Conservation (phyloP, 2,797 vertebrate genomes). For the Sebastes nivosus region DNA sequence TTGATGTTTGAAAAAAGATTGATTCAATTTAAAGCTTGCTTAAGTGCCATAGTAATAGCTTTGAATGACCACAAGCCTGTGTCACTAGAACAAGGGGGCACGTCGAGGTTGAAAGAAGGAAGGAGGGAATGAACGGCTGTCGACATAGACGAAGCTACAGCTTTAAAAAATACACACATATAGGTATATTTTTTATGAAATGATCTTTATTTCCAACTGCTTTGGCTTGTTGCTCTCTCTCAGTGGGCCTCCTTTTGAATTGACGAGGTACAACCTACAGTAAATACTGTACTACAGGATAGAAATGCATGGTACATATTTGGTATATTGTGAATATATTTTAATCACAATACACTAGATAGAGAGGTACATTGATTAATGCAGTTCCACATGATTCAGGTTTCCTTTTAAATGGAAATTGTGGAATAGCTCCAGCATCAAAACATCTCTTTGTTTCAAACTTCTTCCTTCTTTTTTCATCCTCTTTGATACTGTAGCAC, state of each 20-base stretch:
- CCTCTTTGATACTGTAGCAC: constrained; percentile 72
- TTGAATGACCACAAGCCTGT: constrained; percentile 78
- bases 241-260: constrained; percentile 42
- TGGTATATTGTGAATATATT: constrained; percentile 52
- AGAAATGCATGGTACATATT: constrained; percentile 57
- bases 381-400: constrained; percentile 59
- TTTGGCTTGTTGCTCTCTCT: constrained; percentile 58
- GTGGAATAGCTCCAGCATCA: constrained; percentile 50
- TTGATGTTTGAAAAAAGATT: constrained; percentile 24
- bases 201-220: constrained; percentile 68
- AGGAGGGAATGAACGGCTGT: constrained; percentile 25
- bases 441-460: constrained; percentile 33
- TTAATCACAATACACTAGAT: constrained; percentile 53
- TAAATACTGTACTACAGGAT: constrained; percentile 32
- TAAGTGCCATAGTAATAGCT: constrained; percentile 77
- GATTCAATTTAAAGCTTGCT: constrained; percentile 62
- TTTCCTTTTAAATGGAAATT: constrained; percentile 49
- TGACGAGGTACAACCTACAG: constrained; percentile 53
- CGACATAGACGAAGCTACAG: constrained; percentile 62
- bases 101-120: constrained; percentile 17
- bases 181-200: constrained; percentile 71
- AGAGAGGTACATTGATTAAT: constrained; percentile 54
- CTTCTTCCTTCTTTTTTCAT: constrained; percentile 48
- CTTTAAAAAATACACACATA: constrained; percentile 64
- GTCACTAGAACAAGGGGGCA: constrained; percentile 46